Evolutionary conservation across 2,113 vertebrate genomes (phyloP).

Genomic region (Chiloscyllium plagiosum): DNA sequence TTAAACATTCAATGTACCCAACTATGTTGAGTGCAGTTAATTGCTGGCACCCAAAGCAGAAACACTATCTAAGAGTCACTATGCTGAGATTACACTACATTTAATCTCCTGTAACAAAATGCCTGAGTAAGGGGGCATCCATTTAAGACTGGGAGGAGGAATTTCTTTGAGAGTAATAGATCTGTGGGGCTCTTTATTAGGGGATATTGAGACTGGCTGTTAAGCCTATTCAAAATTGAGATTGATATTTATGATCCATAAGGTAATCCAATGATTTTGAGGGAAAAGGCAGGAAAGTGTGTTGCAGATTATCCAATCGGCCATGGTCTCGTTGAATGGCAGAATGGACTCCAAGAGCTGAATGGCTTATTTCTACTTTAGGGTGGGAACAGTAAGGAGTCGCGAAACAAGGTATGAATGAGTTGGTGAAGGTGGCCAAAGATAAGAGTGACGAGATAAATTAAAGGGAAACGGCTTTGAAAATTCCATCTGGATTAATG

Average conservation of each 20-base stretch:
- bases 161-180: too few species aligned
- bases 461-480: background rate
- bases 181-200: too few species aligned
- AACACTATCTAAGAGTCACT: background rate
- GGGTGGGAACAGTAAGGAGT: background rate
- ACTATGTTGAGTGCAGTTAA: background rate
- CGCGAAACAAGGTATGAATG: background rate
- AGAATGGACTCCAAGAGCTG: too few species aligned
- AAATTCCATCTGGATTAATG: background rate
- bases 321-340: too few species aligned
- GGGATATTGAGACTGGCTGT: too few species aligned
- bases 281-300: too few species aligned
- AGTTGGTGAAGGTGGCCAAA: background rate
- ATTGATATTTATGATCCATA: too few species aligned
- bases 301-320: too few species aligned
- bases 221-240: too few species aligned
- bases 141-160: too few species aligned
- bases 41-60: background rate
- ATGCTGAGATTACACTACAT: too few species aligned
- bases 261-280: too few species aligned
- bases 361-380: background rate
- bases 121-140: background rate
- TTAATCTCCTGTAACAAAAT: background rate
- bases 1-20: background rate
- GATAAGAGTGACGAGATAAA: background rate